phyloP scores from a whole-genome alignment of 2,888 invertebrate genomes.

The Euproctis similis region DNA sequence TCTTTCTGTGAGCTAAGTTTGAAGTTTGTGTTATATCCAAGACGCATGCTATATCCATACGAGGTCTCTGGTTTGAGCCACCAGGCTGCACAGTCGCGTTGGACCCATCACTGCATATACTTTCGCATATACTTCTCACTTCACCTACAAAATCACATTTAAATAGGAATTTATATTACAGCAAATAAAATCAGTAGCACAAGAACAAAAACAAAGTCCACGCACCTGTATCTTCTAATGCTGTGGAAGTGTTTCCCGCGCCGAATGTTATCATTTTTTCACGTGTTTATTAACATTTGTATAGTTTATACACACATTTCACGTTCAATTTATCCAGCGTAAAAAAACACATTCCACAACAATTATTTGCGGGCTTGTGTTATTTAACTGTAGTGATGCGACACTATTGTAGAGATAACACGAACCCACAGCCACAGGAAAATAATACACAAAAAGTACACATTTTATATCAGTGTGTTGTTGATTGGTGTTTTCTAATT shows the following conservation, averaged over 20 bases:
- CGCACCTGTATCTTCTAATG: constrained; percentile 63
- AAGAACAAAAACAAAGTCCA: constrained; percentile 37
- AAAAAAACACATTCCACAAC: constrained; percentile 42
- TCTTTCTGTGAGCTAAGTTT: constrained; percentile 83
- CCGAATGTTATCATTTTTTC: constrained; percentile 69
- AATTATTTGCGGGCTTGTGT: constrained; percentile 47
- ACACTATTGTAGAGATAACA: too few relatives aligned
- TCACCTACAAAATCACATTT: constrained; percentile 52
- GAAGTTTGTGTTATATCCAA: constrained; percentile 85
- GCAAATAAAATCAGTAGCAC: constrained; percentile 26
- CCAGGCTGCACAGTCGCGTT: constrained; percentile 65
- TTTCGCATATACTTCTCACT: constrained; percentile 71
- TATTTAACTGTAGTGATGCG: constrained; percentile 66
- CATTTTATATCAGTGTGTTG: too few relatives aligned
- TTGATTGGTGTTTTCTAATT: too few relatives aligned
- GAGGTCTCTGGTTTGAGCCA: constrained; percentile 68
- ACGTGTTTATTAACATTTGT: constrained; percentile 55
- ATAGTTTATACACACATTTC: constrained; percentile 46
- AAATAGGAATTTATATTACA: too few relatives aligned
- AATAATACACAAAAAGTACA: too few relatives aligned
- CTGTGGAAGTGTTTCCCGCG: constrained; percentile 53
- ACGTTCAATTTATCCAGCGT: constrained; percentile 39
- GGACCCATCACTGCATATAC: constrained; percentile 73
- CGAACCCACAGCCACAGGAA: too few relatives aligned
- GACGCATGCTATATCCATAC: constrained; percentile 93